Evolutionary conservation across 1,140 invertebrate species (phyloP).

Genomic region (Arion vulgaris): DNA sequence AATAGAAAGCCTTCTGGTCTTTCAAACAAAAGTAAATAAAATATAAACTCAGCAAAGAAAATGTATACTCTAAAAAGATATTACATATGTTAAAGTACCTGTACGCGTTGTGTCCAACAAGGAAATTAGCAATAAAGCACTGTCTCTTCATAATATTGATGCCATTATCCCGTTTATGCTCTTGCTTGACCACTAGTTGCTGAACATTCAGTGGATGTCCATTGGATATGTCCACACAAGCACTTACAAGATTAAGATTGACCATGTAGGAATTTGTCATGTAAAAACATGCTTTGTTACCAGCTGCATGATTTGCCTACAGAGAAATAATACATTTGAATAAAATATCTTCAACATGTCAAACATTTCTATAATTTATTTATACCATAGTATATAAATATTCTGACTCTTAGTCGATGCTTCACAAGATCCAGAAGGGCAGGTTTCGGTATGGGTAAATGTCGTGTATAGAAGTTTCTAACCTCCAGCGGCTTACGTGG

Average conservation of each 20-base stretch:
- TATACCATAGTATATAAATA: no score
- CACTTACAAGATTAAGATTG: constrained; percentile 2
- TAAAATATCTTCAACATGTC: not conserved
- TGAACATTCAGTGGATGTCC: not conserved
- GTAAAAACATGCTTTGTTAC: not conserved
- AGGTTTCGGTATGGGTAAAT: no score
- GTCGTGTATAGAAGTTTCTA: no score
- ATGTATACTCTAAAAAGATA: no score
- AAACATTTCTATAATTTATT: no score
- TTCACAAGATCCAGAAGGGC: no score
- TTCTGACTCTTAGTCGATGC: no score
- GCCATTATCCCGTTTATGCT: not conserved
- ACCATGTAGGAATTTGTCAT: not conserved
- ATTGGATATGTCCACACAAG: not conserved
- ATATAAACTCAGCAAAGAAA: no score
- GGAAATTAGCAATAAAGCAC: constrained; percentile 7
- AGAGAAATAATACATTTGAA: constrained; percentile 1
- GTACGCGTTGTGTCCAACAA: constrained; percentile 29
- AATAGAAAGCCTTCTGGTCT: no score
- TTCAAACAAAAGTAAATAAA: no score
- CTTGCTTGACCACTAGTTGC: not conserved
- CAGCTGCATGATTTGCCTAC: not conserved
- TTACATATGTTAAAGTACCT: no score
- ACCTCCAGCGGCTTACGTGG: no score
- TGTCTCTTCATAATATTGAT: not conserved